Conservation (phyloP, 2,888 invertebrate species). For the Girardia tigrina region DNA sequence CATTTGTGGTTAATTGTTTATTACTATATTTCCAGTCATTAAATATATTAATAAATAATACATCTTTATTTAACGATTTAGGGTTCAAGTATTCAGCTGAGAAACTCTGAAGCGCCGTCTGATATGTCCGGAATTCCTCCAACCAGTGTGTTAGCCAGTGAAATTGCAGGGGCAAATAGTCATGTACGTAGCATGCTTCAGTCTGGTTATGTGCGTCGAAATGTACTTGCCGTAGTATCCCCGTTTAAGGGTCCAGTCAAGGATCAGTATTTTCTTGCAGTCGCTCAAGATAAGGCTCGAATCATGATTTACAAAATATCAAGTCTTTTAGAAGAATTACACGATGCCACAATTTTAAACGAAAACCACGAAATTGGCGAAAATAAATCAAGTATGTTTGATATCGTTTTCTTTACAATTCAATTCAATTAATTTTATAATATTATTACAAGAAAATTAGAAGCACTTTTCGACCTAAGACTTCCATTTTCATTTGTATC, state of each 20-base stretch:
- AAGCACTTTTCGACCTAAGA: no score
- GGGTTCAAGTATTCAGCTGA: conserved; percentile 7
- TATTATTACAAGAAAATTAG: no score
- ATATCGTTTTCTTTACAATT: no score
- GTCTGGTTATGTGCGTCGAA: neutral
- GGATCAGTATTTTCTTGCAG: neutral
- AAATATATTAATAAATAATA: no score
- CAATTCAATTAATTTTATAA: no score
- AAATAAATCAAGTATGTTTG: neutral
- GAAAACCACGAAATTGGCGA: neutral
- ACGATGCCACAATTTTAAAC: neutral
- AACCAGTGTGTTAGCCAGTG: neutral
- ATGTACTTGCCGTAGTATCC: neutral
- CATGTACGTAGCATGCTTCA: neutral
- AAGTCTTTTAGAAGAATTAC: conserved; percentile 8
- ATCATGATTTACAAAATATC: neutral
- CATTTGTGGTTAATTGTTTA: no score
- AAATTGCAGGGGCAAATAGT: conserved; percentile 9
- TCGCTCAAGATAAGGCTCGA: neutral
- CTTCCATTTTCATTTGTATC: no score
- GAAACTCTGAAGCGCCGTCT: neutral
- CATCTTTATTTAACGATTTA: no score
- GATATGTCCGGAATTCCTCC: conserved; percentile 14
- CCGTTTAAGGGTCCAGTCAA: neutral
- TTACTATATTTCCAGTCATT: no score